Conservation (phyloP, 2,888 invertebrate species). For the Nephrotoma flavescens region DNA sequence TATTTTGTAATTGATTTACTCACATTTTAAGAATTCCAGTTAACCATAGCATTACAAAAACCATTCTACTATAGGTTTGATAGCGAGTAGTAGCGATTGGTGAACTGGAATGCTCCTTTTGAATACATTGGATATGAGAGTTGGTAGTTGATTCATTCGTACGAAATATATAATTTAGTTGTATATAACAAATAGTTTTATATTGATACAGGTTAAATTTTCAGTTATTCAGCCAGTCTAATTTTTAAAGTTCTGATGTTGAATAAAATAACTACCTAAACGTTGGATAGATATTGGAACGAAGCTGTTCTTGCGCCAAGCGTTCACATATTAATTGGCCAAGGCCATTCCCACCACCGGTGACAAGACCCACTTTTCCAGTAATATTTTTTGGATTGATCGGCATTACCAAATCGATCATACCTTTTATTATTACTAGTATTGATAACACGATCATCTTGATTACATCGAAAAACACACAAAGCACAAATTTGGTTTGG, state of each 20-base stretch:
- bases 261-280: not conserved
- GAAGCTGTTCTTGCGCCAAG: slow-evolving; percentile 22
- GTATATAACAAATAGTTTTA: too few relatives aligned
- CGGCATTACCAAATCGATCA: not conserved
- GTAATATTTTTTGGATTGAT: slow-evolving; percentile 20
- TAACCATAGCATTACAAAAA: too few relatives aligned
- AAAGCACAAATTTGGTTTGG: not conserved
- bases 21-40: too few relatives aligned
- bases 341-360: slow-evolving; percentile 35
- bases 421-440: not conserved
- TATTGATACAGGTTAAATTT: not conserved
- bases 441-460: not conserved
- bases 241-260: not conserved
- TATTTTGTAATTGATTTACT: too few relatives aligned
- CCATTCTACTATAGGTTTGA: too few relatives aligned
- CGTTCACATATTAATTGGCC: slow-evolving; percentile 31
- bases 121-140: too few relatives aligned
- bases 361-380: slow-evolving; percentile 31
- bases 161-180: too few relatives aligned
- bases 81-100: too few relatives aligned
- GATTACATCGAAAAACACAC: not conserved
- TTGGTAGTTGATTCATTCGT: too few relatives aligned
- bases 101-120: too few relatives aligned
- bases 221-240: not conserved
- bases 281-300: not conserved